These are phyloP conservation scores for Mus pahari DNA, from an alignment of 2,113 vertebrate genomes.

Conservation along the genomic window DNA sequence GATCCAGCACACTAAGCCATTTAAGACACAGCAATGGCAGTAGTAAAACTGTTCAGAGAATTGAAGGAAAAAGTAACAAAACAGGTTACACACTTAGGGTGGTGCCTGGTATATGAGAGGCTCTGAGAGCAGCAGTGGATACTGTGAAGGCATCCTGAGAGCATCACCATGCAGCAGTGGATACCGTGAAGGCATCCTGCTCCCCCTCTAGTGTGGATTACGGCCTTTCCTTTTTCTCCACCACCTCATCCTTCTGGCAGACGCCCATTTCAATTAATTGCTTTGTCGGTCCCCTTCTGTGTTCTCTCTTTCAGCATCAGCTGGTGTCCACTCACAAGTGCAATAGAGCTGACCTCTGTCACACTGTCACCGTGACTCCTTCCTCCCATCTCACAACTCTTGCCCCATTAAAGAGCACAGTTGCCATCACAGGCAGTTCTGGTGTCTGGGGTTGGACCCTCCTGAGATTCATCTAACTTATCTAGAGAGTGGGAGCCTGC, in stretches of 20 bases:
- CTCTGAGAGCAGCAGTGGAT: neutral
- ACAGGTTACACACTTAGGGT: neutral
- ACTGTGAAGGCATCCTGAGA: neutral
- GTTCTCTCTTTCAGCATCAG: neutral
- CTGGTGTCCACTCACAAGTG: neutral
- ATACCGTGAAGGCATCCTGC: neutral
- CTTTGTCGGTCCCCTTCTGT: neutral
- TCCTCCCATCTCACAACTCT: neutral
- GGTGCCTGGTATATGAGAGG: neutral
- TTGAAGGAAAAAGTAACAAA: neutral
- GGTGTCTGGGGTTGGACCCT: neutral
- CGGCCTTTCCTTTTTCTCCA: neutral
- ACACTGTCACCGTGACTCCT: neutral
- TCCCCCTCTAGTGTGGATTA: neutral
- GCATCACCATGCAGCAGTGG: neutral
- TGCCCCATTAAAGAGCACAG: neutral
- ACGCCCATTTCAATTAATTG: neutral
- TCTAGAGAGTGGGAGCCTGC: neutral
- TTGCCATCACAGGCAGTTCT: neutral
- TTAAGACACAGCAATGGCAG: neutral
- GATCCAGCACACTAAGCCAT: no score
- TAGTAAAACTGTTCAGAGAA: neutral
- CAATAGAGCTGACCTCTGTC: neutral
- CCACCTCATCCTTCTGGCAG: neutral
- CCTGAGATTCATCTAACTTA: slow-evolving; percentile 35